Base-by-base conservation (phyloP, 2,113 vertebrate genomes). In the Catagonus wagneri region DNA sequence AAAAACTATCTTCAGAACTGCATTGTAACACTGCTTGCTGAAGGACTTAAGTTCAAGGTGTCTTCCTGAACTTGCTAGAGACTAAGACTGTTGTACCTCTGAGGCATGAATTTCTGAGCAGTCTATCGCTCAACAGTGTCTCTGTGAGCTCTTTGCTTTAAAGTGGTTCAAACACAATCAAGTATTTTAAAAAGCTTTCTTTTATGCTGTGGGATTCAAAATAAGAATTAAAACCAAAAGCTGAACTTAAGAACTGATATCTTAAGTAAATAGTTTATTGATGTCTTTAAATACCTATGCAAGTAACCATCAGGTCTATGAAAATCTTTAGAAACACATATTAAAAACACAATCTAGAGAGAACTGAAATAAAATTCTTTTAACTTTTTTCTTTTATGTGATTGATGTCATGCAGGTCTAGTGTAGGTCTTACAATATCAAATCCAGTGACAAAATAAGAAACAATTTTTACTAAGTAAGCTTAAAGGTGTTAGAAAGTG, bases 341-440 rank as follows among this genome's bases (percentile, higher is more conserved):
- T 80, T 66, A 94, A 76, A 76, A 96, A 81, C 44, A 27, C 0
- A 75, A 63, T 63, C 34, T 92, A 85, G 0, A 54, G 0, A 2
- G 1, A 85, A 7, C 32, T 89, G 86, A 95, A 58, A 97, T 83
- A 93, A 83, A 90, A 76, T 68, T 93, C 19, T 11, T 0, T 96
- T 86, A 89, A 36, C 25, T 71, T 93, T 86, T 96, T 96, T 89
- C 68, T 83, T 85, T 91, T 69, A 60, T 36, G 17, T 69, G 79
- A 90, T 56, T 90, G n/a, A 84, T 80, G 65, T 54, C 5, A 83
- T 95, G 2, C 36, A 83, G 75, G 36, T 86, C 39, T 72, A 93
- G 54, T 65, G 22, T 66, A 89, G n/a, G 25, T 36, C 66, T 95
- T 91, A 75, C 19, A 96, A 95, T 92, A 93, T 75, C 96, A 95